A percentile compares a stretch with the other conserved stretches of the same genome.
Conservation (phyloP, 1,140 invertebrate species). For the Aethina tumida region DNA sequence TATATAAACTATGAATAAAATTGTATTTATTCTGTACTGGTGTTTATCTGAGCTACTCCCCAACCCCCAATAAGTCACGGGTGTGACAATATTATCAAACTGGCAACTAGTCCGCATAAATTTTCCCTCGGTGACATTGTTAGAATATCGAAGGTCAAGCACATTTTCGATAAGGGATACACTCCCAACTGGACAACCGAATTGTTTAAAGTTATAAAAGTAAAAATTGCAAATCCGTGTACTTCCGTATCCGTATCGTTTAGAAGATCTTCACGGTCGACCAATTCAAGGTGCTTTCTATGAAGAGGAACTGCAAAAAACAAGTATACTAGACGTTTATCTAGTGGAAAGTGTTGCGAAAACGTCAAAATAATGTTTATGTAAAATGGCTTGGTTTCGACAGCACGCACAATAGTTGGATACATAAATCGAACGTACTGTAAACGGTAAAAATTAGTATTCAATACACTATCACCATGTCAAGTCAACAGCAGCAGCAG, state of each 20-base stretch:
- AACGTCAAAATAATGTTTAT: constrained; percentile 26
- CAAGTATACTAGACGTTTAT: constrained; percentile 28
- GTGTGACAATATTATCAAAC: no score
- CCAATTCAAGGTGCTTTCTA: constrained; percentile 33
- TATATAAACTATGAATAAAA: no score
- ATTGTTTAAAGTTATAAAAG: constrained; percentile 30
- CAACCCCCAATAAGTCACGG: no score
- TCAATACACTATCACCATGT: no score
- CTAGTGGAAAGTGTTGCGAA: constrained; percentile 30
- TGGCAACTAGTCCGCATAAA: no score
- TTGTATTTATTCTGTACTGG: no score
- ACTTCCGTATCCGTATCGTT: constrained; percentile 31
- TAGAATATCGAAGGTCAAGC: constrained; percentile 33
- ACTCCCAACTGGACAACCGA: constrained; percentile 37
- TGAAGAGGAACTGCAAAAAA: constrained; percentile 28
- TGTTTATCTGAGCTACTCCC: no score
- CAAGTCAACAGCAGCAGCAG: no score
- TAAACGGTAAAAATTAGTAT: no score
- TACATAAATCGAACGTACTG: constrained; percentile 4
- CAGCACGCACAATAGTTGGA: constrained; percentile 11
- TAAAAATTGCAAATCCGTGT: constrained; percentile 28
- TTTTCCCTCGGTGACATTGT: constrained; percentile 34
- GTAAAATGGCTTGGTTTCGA: constrained; percentile 33
- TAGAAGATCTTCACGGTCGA: constrained; percentile 26
- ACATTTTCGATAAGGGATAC: constrained; percentile 35